Conservation (phyloP, 2,888 invertebrate genomes). For the Eilema caniola region DNA sequence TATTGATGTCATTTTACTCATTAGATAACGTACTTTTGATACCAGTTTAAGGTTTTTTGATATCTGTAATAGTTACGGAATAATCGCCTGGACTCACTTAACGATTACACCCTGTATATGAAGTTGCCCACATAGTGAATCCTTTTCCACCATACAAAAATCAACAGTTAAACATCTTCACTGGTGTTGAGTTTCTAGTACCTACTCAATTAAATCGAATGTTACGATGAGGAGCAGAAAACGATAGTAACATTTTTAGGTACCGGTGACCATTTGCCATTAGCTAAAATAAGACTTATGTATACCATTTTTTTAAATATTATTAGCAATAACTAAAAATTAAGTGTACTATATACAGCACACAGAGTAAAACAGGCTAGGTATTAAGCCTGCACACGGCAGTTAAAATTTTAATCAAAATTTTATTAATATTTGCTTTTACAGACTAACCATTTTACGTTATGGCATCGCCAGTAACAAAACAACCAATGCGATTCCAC, state of each 20-base stretch:
- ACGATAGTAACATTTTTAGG: background rate
- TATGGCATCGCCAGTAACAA: constrained; percentile 50
- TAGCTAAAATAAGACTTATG: background rate
- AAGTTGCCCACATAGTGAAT: too few relatives aligned
- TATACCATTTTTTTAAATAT: background rate
- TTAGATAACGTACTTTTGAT: too few relatives aligned
- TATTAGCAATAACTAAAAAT: constrained; percentile 21
- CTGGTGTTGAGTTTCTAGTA: background rate
- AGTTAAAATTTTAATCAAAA: constrained; percentile 48
- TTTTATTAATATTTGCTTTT: constrained; percentile 49
- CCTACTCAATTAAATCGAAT: background rate
- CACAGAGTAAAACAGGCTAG: background rate
- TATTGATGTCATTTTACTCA: too few relatives aligned
- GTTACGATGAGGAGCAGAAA: too few relatives aligned
- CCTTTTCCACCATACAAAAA: too few relatives aligned
- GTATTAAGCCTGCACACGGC: constrained; percentile 30
- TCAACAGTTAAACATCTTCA: too few relatives aligned
- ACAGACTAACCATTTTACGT: constrained; percentile 41
- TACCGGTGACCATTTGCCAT: background rate
- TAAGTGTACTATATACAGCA: constrained; percentile 10
- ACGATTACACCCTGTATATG: too few relatives aligned
- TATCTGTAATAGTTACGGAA: too few relatives aligned
- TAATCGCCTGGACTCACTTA: too few relatives aligned
- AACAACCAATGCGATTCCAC: constrained; percentile 62
- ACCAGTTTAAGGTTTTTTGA: too few relatives aligned